Conservation (phyloP, 2,888 invertebrate species). For the Brachyptera risi region DNA sequence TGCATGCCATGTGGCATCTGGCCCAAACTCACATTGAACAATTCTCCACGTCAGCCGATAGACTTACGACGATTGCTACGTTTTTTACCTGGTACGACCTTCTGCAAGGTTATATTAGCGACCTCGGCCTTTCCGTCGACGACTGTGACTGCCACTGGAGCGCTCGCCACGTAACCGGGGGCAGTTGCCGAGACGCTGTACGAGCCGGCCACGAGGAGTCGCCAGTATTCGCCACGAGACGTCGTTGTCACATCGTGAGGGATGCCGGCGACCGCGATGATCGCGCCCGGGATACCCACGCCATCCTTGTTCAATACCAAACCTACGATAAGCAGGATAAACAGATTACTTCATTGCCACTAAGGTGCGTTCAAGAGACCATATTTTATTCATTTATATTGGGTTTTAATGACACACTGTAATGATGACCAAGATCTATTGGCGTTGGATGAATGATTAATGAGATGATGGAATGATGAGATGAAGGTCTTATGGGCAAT, state of each 20-base stretch:
- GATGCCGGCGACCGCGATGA: slow-evolving; percentile 70
- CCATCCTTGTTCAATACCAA: slow-evolving; percentile 60
- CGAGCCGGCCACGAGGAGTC: slow-evolving; percentile 57
- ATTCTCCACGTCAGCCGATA: neutral
- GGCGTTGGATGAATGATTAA: no score
- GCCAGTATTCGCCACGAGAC: slow-evolving; percentile 87
- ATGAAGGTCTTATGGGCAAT: no score
- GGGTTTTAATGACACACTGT: no score
- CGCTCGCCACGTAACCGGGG: slow-evolving; percentile 51
- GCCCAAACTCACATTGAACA: no score
- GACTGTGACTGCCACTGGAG: slow-evolving; percentile 44
- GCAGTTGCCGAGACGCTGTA: slow-evolving; percentile 23
- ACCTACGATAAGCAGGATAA: slow-evolving; percentile 45
- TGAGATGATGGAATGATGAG: no score
- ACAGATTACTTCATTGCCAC: no score
- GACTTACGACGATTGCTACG: no score
- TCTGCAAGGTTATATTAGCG: slow-evolving; percentile 43
- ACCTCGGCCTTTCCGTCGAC: slow-evolving; percentile 43
- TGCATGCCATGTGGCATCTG: no score
- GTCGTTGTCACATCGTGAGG: slow-evolving; percentile 77
- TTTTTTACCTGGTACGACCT: neutral
- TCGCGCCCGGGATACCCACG: slow-evolving; percentile 66
- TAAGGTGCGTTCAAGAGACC: no score
- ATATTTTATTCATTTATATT: no score
- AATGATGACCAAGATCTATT: no score